Base-by-base conservation (phyloP, 2,797 vertebrate species). In the Buceros bicornis region DNA sequence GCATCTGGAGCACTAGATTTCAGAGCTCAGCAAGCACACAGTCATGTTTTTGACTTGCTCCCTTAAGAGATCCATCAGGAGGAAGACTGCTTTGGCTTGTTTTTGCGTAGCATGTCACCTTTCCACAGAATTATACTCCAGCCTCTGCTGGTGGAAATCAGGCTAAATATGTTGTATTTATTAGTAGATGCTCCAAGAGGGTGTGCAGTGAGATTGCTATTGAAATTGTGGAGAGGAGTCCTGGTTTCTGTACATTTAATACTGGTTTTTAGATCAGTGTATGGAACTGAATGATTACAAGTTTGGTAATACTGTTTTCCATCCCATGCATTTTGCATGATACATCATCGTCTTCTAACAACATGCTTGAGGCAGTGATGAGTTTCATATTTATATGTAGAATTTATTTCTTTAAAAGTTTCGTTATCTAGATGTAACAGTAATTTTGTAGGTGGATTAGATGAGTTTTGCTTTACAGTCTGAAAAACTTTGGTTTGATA, bases 341-440 rank as follows among this genome's bases (percentile, higher is more conserved):
- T 26, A 11, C 10, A 5, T 51, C 10, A 5, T 48, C 2, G 2
- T 56, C 37, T 66, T 29, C 57, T 43, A 45, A 72, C 29, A 71
- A 11, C 4, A 5, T 13, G 25, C 40, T 50, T 13, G 26, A 61
- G 11, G 29, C 19, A 45, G 61, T 37, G 51, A 40, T 24, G 24
- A 7, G 19, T 20, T 82, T 86, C 91, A 10, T 25, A 24, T 35
- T 37, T n/a, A 85, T 33, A 20, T 3, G 15, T 17, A n/a, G 45
- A 64, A 64, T 43, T 79, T 50, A 37, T 87, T 91, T 53, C 28
- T 87, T 57, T 21, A 15, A 24, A 60, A 71, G 19, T 57, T 81
- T 22, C 0, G 0, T 67, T 89, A 10, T 13, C 26, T 28, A 43
- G 5, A 8, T 16, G 24, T 51, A 57, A 20, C 25, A 29, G 2